phyloP scores from a whole-genome alignment of 1,140 invertebrate species.

The Zophobas atratus region DNA sequence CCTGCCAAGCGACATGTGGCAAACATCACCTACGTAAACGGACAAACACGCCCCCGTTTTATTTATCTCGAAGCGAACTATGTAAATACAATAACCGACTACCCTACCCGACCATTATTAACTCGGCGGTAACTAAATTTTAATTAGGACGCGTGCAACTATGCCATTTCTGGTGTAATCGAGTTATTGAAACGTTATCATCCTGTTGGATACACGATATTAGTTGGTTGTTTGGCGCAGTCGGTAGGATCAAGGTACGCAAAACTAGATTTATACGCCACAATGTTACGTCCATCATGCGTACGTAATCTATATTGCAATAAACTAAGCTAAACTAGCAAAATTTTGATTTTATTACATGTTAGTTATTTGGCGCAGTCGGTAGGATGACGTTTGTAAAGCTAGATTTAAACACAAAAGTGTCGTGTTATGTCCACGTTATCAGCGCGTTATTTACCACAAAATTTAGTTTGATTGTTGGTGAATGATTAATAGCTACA shows the following conservation, averaged over 20 bases:
- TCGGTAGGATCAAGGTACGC: no score
- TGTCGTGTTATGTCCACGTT: neutral
- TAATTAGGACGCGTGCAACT: slow-evolving; percentile 2
- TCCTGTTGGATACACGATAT: no score
- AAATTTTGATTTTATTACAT: no score
- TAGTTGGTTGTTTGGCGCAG: no score
- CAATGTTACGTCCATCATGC: no score
- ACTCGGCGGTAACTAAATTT: neutral
- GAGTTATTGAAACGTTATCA: no score
- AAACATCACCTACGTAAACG: neutral
- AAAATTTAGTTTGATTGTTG: slow-evolving; percentile 22
- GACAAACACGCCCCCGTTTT: slow-evolving; percentile 3
- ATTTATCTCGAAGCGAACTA: neutral
- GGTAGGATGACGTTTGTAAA: neutral
- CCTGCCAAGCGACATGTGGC: neutral
- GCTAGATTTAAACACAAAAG: neutral
- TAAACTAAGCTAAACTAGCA: no score
- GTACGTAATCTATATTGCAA: no score
- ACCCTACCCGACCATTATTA: neutral
- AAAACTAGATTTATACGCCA: no score
- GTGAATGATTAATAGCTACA: neutral
- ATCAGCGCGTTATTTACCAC: slow-evolving; percentile 3
- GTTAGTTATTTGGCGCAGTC: no score
- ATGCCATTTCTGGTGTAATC: no score
- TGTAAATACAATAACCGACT: slow-evolving; percentile 14